These are phyloP conservation scores for Sus scrofa DNA, from an alignment of 2,113 vertebrate genomes.

Conservation along the genomic window DNA sequence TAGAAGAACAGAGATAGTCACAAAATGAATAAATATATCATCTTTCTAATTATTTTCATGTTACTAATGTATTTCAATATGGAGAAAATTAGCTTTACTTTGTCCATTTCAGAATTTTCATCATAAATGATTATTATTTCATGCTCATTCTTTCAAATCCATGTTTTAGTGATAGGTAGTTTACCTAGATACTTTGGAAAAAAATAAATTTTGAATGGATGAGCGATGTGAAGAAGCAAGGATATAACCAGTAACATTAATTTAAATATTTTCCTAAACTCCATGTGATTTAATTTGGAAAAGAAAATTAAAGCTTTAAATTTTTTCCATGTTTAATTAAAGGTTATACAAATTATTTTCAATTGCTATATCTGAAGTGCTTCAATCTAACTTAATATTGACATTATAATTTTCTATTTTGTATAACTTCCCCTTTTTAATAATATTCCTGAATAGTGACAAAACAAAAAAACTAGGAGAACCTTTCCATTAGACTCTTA, in stretches of 20 bases:
- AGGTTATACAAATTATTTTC: background rate
- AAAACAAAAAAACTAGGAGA: background rate
- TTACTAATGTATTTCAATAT: background rate
- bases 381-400: conserved; percentile 52
- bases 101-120: background rate
- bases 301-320: background rate
- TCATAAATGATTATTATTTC: background rate
- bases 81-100: background rate
- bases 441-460: background rate
- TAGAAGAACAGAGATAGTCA: background rate
- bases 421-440: background rate
- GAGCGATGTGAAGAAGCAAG: background rate
- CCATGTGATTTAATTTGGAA: background rate
- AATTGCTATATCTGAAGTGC: conserved; percentile 51
- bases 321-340: background rate
- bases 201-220: background rate
- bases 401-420: background rate
- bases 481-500: background rate
- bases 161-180: background rate
- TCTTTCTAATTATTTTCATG: background rate
- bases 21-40: background rate
- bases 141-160: background rate
- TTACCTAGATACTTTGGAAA: background rate
- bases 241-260: background rate
- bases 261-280: background rate